Evolutionary conservation across 2,113 vertebrate genomes (phyloP).

Genomic region (Vanacampus margaritifer): DNA sequence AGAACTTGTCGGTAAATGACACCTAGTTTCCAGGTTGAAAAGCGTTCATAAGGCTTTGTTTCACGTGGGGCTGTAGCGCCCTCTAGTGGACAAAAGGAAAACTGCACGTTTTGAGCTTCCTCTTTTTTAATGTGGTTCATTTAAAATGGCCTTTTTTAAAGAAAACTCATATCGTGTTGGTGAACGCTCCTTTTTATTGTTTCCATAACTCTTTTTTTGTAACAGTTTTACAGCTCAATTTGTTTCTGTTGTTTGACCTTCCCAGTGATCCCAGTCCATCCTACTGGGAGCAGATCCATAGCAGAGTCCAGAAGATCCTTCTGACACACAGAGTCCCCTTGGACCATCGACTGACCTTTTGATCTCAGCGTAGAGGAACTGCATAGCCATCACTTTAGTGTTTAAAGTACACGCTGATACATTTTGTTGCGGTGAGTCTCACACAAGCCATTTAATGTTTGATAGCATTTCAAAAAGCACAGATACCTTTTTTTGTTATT

Average conservation of each 20-base stretch:
- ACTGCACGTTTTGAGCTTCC: neutral
- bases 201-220: too few species aligned
- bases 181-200: neutral
- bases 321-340: slow-evolving; percentile 78
- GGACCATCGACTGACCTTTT: slow-evolving; percentile 35
- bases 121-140: neutral
- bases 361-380: neutral
- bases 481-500: too few species aligned
- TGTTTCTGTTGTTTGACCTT: neutral
- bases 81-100: slow-evolving; percentile 65
- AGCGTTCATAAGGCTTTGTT: neutral
- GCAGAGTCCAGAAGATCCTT: slow-evolving; percentile 85
- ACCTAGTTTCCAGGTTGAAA: neutral
- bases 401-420: neutral
- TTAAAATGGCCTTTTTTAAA: too few species aligned
- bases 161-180: too few species aligned
- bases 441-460: neutral
- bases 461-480: slow-evolving; percentile 6
- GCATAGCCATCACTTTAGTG: neutral
- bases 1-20: neutral
- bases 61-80: slow-evolving; percentile 63
- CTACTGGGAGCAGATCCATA: slow-evolving; percentile 86
- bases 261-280: slow-evolving; percentile 77
- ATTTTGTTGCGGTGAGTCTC: slow-evolving; percentile 4
- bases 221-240: neutral